These are phyloP conservation scores for Physocephala rufipes DNA, from an alignment of 2,888 invertebrate species.

Conservation along the genomic window DNA sequence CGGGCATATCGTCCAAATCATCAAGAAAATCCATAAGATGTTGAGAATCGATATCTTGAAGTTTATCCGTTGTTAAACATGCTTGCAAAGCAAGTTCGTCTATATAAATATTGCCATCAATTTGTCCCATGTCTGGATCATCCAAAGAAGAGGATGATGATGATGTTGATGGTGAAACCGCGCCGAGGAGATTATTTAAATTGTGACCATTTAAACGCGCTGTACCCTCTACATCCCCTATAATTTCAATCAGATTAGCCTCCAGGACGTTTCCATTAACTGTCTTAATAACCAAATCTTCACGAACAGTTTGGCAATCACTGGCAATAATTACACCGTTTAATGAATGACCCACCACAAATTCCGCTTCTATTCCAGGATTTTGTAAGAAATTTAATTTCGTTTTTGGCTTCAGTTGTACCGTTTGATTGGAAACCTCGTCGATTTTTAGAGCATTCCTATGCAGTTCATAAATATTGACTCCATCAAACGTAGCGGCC, in stretches of 20 bases:
- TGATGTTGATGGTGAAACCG: conserved; percentile 7
- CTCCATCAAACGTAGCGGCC: conserved; percentile 66
- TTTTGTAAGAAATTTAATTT: conserved; percentile 61
- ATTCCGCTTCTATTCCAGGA: conserved; percentile 44
- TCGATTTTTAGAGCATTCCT: conserved; percentile 64
- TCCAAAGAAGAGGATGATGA: background rate
- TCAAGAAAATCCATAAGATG: conserved; percentile 54
- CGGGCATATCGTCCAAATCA: conserved; percentile 56
- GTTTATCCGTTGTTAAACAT: conserved; percentile 52
- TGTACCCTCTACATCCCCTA: conserved; percentile 60
- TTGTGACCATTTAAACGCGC: conserved; percentile 56
- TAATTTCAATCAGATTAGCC: conserved; percentile 56
- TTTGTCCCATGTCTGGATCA: conserved; percentile 31
- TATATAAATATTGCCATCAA: conserved; percentile 51
- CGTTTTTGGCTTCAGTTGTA: conserved; percentile 50
- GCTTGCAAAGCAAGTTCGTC: conserved; percentile 58
- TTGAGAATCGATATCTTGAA: conserved; percentile 63
- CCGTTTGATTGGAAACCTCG: too few species aligned
- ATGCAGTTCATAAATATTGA: conserved; percentile 65
- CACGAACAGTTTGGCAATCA: conserved; percentile 52
- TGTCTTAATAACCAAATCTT: conserved; percentile 54
- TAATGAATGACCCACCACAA: conserved; percentile 59
- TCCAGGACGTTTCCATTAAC: conserved; percentile 55
- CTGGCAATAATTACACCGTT: conserved; percentile 59
- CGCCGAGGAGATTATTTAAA: conserved; percentile 58